phyloP scores from a whole-genome alignment of 1,140 invertebrate genomes.

The Himalopsyche phryganea region DNA sequence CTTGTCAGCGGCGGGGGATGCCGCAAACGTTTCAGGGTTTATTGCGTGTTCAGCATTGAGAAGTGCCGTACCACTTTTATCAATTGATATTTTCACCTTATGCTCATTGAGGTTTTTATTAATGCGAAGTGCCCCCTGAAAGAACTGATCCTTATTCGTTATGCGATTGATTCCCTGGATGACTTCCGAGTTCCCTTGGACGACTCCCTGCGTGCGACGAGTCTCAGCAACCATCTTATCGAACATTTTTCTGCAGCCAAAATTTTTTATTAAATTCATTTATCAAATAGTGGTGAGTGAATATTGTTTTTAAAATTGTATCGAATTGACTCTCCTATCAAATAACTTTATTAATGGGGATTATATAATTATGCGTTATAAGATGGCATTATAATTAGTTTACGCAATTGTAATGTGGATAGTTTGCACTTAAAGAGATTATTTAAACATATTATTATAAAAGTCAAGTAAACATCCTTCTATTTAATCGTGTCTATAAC shows the following conservation, averaged over 20 bases:
- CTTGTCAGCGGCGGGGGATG: neutral
- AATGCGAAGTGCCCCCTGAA: conserved; percentile 23
- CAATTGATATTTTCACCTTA: conserved; percentile 21
- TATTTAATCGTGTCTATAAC: too few species aligned
- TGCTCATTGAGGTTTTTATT: conserved; percentile 33
- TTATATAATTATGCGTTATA: too few species aligned
- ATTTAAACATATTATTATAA: too few species aligned
- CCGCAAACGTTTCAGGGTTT: conserved; percentile 13
- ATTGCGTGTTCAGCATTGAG: conserved; percentile 19
- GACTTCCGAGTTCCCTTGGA: conserved; percentile 26
- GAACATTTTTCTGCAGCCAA: conserved; percentile 29
- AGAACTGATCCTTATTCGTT: conserved; percentile 31
- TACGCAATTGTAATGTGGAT: too few species aligned
- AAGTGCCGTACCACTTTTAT: conserved; percentile 6
- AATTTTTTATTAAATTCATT: too few species aligned
- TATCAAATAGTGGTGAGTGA: too few species aligned
- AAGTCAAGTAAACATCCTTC: too few species aligned
- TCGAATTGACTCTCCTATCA: too few species aligned
- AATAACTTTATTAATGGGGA: too few species aligned
- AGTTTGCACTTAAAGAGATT: too few species aligned
- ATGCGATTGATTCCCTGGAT: conserved; percentile 27
- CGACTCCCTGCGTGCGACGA: conserved; percentile 15
- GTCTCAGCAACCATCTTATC: conserved; percentile 30
- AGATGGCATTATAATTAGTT: too few species aligned
- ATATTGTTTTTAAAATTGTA: too few species aligned